Conservation (phyloP, 1,140 invertebrate genomes). For the Atta colombica region DNA sequence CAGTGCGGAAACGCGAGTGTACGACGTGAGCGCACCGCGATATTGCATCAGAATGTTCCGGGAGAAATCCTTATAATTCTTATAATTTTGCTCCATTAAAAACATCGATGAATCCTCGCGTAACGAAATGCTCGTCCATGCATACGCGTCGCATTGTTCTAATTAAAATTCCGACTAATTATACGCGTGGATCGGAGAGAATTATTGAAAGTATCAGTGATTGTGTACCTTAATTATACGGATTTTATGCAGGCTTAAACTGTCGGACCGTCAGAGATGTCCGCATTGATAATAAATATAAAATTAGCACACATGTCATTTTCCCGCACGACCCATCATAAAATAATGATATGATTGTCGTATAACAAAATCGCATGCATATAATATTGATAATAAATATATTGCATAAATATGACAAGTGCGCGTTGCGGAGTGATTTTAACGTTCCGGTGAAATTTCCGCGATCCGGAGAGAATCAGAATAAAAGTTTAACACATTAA, state of each 20-base stretch:
- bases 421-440: neutral
- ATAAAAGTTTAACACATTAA: neutral
- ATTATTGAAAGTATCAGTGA: constrained; percentile 17
- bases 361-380: neutral
- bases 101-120: neutral
- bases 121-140: neutral
- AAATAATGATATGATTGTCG: constrained; percentile 29
- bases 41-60: neutral
- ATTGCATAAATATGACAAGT: neutral
- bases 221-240: constrained; percentile 13
- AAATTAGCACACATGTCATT: constrained; percentile 18
- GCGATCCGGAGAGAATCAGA: neutral
- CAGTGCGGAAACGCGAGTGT: neutral
- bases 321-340: neutral
- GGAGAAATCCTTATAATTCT: neutral
- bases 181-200: neutral
- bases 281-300: constrained; percentile 10
- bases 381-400: constrained; percentile 17
- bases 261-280: neutral
- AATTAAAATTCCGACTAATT: constrained; percentile 5
- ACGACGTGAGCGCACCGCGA: neutral
- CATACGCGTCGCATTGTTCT: neutral
- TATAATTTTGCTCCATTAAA: neutral
- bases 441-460: neutral
- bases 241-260: neutral